Conservation (phyloP, 2,113 vertebrate genomes). For the Oncorhynchus kisutch region DNA sequence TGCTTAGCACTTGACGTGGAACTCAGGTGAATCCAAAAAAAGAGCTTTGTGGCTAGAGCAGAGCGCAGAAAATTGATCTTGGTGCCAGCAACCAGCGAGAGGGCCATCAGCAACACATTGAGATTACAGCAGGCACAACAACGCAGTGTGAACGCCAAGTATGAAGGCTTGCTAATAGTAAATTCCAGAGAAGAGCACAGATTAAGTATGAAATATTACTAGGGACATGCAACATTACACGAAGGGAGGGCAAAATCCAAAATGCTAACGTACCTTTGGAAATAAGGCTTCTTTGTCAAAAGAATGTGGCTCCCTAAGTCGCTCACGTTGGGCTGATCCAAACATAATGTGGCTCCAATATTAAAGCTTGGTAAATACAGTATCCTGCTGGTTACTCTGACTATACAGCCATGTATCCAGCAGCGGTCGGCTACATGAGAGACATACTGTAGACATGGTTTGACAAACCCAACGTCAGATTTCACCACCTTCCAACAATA, state of each 20-base stretch:
- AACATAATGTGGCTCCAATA: too few species aligned
- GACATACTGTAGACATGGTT: too few species aligned
- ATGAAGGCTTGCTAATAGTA: conserved; percentile 53
- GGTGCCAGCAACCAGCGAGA: conserved; percentile 48
- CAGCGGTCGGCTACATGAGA: too few species aligned
- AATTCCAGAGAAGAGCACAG: conserved; percentile 40
- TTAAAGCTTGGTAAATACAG: too few species aligned
- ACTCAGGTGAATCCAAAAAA: conserved; percentile 31
- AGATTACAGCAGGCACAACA: conserved; percentile 49
- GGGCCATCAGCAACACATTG: conserved; percentile 19
- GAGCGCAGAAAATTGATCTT: conserved; percentile 41
- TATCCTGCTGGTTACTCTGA: too few species aligned
- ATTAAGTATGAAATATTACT: conserved; percentile 25
- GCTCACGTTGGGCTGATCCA: not conserved
- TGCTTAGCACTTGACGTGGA: conserved; percentile 27
- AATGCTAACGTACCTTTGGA: not conserved
- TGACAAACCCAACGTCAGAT: too few species aligned
- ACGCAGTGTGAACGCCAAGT: conserved; percentile 49
- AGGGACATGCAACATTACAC: not conserved
- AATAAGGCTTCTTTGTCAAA: not conserved
- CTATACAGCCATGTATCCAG: too few species aligned
- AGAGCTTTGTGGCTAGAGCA: conserved; percentile 32
- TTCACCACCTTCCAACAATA: too few species aligned
- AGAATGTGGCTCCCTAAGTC: not conserved
- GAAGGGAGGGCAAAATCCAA: not conserved